These are phyloP conservation scores for Tyria jacobaeae DNA, from an alignment of 2,888 invertebrate species.

Conservation along the genomic window DNA sequence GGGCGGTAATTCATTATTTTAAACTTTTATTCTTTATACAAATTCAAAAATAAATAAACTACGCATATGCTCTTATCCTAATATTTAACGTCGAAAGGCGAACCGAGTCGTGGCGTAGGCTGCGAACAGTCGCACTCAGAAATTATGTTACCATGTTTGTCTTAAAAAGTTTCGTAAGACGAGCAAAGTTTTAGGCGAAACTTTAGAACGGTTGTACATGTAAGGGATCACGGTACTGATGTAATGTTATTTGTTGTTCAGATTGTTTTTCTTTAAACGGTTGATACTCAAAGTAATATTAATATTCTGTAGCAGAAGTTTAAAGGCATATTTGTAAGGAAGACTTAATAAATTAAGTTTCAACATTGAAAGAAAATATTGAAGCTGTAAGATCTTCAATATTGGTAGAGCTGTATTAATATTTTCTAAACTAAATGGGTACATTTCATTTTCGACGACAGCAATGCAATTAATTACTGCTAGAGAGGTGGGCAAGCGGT, in stretches of 20 bases:
- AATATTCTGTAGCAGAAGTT: constrained; percentile 8
- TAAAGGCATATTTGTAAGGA: not conserved
- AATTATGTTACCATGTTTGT: constrained; percentile 32
- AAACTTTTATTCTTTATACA: too few relatives aligned
- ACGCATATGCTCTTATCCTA: constrained; percentile 4
- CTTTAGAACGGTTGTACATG: constrained; percentile 27
- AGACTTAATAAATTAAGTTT: not conserved
- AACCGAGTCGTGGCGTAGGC: constrained; percentile 1
- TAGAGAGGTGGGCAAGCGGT: too few relatives aligned
- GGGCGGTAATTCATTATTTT: too few relatives aligned
- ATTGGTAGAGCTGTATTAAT: not conserved
- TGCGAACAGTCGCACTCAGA: constrained; percentile 32
- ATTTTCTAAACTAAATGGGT: too few relatives aligned
- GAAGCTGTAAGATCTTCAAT: too few relatives aligned
- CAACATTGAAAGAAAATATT: too few relatives aligned
- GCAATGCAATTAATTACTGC: too few relatives aligned
- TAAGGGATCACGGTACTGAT: constrained; percentile 29
- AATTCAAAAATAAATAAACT: not conserved
- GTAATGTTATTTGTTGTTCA: constrained; percentile 32
- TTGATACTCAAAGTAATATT: constrained; percentile 7
- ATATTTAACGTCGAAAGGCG: constrained; percentile 10
- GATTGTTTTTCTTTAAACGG: constrained; percentile 17
- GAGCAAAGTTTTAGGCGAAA: constrained; percentile 25
- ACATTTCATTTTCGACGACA: too few relatives aligned
- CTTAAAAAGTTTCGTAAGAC: constrained; percentile 33